These are phyloP conservation scores for Osedax fenrisi DNA, from an alignment of 2,888 invertebrate genomes.

Conservation along the genomic window DNA sequence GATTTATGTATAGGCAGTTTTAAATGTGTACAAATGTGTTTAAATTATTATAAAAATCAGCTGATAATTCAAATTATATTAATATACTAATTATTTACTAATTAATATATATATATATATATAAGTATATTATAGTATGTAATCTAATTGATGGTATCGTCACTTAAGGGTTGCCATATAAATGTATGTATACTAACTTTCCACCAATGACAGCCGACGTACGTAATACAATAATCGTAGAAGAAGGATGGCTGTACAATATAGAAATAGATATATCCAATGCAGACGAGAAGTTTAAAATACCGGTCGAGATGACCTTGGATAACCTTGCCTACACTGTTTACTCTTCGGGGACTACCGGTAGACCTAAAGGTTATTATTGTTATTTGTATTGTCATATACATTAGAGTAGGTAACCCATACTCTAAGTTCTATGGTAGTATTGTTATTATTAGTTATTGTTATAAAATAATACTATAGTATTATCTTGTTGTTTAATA, in stretches of 20 bases:
- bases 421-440: too few relatives aligned
- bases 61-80: too few relatives aligned
- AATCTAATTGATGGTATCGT: too few relatives aligned
- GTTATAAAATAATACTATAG: neutral
- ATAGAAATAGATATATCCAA: conserved; percentile 26
- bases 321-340: conserved; percentile 51
- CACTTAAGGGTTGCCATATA: too few relatives aligned
- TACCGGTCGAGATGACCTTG: conserved; percentile 34
- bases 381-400: neutral
- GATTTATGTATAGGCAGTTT: too few relatives aligned
- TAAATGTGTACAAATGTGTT: too few relatives aligned
- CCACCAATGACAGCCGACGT: conserved; percentile 8
- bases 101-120: too few relatives aligned
- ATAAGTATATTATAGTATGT: too few relatives aligned
- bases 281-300: neutral
- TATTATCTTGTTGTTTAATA: neutral
- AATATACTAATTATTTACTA: too few relatives aligned
- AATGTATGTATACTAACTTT: too few relatives aligned
- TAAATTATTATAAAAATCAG: too few relatives aligned
- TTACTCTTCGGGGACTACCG: conserved; percentile 52
- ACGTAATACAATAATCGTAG: conserved; percentile 38
- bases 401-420: too few relatives aligned
- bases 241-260: conserved; percentile 40
- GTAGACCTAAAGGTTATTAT: conserved; percentile 50
- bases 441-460: neutral